A percentile compares a stretch with the other conserved stretches of the same genome.
Conservation (phyloP, 2,888 invertebrate species). For the Himalopsyche tibetana region DNA sequence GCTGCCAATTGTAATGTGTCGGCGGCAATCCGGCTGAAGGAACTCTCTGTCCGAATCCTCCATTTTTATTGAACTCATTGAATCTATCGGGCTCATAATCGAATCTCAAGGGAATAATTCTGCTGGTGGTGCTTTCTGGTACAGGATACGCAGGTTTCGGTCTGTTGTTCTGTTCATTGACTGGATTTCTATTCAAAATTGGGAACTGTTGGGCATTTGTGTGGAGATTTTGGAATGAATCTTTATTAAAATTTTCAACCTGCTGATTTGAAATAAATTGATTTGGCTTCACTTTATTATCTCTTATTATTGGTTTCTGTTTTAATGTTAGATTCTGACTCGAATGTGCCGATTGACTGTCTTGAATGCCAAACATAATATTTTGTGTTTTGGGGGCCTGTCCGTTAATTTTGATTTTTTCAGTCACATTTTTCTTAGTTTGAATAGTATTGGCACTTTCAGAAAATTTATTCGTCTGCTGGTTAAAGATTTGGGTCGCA, state of each 20-base stretch:
- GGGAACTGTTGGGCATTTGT: not conserved
- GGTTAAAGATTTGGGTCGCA: constrained; percentile 63
- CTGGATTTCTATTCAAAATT: constrained; percentile 16
- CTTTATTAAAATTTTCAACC: not conserved
- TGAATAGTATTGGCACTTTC: not conserved
- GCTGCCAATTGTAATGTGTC: constrained; percentile 70
- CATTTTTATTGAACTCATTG: constrained; percentile 69
- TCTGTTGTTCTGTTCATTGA: constrained; percentile 37
- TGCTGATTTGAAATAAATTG: not conserved
- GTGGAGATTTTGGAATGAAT: not conserved
- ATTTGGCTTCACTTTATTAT: not conserved
- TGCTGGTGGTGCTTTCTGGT: constrained; percentile 72
- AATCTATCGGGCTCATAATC: constrained; percentile 55
- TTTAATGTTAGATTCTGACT: not conserved
- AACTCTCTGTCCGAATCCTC: constrained; percentile 73
- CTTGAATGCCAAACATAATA: constrained; percentile 27
- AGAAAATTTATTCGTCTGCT: not conserved
- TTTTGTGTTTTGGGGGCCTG: not conserved
- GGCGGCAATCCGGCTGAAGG: constrained; percentile 73
- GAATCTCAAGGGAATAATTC: constrained; percentile 70
- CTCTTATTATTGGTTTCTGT: not conserved
- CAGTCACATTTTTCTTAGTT: not conserved
- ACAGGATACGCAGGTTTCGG: constrained; percentile 68
- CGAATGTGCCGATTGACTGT: constrained; percentile 11
- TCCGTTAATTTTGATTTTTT: not conserved